Conservation (phyloP, 2,888 invertebrate genomes). For the Entomobrya multifasciata region DNA sequence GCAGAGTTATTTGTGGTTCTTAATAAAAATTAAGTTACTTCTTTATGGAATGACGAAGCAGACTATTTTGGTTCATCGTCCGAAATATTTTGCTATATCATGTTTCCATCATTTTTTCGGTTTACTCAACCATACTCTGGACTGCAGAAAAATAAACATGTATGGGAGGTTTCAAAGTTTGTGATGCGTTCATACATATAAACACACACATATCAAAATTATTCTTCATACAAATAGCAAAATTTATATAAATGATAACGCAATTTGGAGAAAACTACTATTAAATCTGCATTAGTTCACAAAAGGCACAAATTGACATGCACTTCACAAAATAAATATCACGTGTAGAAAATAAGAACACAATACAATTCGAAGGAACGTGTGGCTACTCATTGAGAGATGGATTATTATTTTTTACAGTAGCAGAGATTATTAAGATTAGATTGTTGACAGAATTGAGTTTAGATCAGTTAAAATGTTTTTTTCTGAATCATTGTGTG, state of each 20-base stretch:
- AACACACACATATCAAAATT: not conserved
- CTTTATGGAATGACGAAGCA: too few species aligned
- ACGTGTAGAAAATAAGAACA: not conserved
- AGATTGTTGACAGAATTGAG: too few species aligned
- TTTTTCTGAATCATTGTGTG: too few species aligned
- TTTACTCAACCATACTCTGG: constrained; percentile 56
- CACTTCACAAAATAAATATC: too few species aligned
- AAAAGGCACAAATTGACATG: too few species aligned
- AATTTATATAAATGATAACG: not conserved
- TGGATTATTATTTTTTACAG: too few species aligned
- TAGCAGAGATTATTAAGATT: too few species aligned
- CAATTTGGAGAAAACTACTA: constrained; percentile 1
- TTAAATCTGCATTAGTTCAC: too few species aligned
- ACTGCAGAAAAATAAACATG: constrained; percentile 6
- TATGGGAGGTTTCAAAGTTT: not conserved
- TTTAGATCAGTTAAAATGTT: too few species aligned
- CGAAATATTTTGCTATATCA: constrained; percentile 61
- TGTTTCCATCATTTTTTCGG: constrained; percentile 67
- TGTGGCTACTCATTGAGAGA: too few species aligned
- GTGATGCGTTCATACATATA: constrained; percentile 16
- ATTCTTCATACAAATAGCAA: not conserved
- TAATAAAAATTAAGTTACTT: too few species aligned
- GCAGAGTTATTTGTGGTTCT: too few species aligned
- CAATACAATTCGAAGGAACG: not conserved
- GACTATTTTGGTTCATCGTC: constrained; percentile 56